Evolutionary conservation across 2,797 vertebrate species (phyloP), one percentile per base, ranked within the genome.

Genomic region (Sciaenops ocellatus): DNA sequence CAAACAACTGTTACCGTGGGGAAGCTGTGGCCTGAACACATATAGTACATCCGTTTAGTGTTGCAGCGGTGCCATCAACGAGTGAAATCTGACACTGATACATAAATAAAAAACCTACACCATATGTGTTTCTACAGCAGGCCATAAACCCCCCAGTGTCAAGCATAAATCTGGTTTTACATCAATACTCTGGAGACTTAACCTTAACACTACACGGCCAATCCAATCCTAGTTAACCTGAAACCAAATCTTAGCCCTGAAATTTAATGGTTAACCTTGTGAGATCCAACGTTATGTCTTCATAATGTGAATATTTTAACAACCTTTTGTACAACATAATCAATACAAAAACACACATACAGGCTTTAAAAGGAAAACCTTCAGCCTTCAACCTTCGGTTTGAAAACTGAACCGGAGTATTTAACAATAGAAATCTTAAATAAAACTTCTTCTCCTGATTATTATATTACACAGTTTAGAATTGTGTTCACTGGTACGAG

Each of bases 221-320:
- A 57, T 3, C 18, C 22, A 24, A 41, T 3, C 34, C 26, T 38
- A 4, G n/a, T 50, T 8, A 13, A 42, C 18, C 24, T 38, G 13
- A 56, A 20, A 62, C 11, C 9, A 38, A 11, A 78, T 22, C 22
- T 0, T 16, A 20, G 24, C 28, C 5, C 3, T 56, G 34, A 42
- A 47, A 46, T 75, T 1, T 30, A 64, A n/a, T 6, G 4, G 44
- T 38, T 34, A 62, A 68, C 17, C 48, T 56, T 30, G 9, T 24
- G 26, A 22, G 13, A 15, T 44, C 18, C 10, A 18, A 4, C 24
- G 22, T 60, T 5, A 41, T 22, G 28, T 46, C n/a, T 15, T 22
- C 7, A 61, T 57, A 12, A 55, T 56, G 48, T 61, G n/a, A 72
- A 64, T 72, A 69, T 50, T 72, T 65, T 3, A 76, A 42, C 38